Conservation (phyloP, 2,113 vertebrate genomes). For the Tychaedon coryphoeus region DNA sequence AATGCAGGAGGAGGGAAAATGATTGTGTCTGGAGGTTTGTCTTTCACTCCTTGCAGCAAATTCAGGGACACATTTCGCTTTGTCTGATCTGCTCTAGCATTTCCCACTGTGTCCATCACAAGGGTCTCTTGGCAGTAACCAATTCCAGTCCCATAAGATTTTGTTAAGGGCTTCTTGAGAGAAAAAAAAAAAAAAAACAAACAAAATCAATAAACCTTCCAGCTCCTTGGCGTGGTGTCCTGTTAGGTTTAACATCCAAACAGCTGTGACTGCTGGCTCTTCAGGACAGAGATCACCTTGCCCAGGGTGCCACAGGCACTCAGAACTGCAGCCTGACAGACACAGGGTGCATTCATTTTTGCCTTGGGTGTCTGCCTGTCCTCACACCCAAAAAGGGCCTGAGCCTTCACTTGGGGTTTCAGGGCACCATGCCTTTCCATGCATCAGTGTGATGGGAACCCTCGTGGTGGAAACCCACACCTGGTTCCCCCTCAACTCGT, state of each 20-base stretch:
- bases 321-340: not conserved
- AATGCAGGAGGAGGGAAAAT: not conserved
- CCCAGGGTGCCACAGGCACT: rapidly evolving
- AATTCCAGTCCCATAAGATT: not conserved
- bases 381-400: not conserved
- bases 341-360: not conserved
- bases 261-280: not conserved
- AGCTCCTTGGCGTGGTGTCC: not conserved
- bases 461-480: not conserved
- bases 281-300: rapidly evolving
- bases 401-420: not conserved
- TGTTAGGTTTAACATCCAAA: not conserved
- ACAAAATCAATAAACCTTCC: not conserved
- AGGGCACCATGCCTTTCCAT: not conserved
- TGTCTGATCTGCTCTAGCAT: not conserved
- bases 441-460: rapidly evolving
- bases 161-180: constrained; percentile 7
- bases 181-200: not conserved
- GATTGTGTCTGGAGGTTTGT: not conserved
- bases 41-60: not conserved
- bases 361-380: not conserved
- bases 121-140: constrained; percentile 16
- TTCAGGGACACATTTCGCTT: not conserved
- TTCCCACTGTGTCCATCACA: not conserved
- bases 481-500: not conserved